phyloP scores from a whole-genome alignment of 1,140 invertebrate species.

The Achroia grisella region DNA sequence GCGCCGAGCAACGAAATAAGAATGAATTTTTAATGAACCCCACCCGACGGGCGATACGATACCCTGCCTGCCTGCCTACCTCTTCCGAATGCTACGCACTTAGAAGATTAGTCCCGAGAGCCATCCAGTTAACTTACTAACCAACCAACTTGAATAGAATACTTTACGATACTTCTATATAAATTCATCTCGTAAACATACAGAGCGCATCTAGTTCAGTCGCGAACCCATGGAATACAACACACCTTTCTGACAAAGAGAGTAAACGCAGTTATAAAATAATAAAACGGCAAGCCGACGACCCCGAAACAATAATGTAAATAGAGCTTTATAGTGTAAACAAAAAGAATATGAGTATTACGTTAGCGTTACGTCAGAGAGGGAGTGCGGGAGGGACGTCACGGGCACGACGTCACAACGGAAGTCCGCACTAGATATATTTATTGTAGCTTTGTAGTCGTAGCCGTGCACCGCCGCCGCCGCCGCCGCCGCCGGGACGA shows the following conservation, averaged over 20 bases:
- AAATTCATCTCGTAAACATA: neutral
- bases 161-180: neutral
- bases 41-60: slow-evolving; percentile 15
- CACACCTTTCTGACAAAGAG: neutral
- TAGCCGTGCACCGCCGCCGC: slow-evolving; percentile 13
- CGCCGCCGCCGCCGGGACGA: slow-evolving; percentile 25
- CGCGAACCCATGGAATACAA: neutral
- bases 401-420: slow-evolving; percentile 52
- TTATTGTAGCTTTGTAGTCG: slow-evolving; percentile 23
- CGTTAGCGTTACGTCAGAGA: slow-evolving; percentile 50
- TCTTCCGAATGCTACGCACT: slow-evolving; percentile 57
- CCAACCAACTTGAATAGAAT: slow-evolving; percentile 9
- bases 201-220: neutral
- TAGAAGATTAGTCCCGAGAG: slow-evolving; percentile 69
- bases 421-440: slow-evolving; percentile 63
- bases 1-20: slow-evolving; percentile 52
- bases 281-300: slow-evolving; percentile 61
- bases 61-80: slow-evolving; percentile 10
- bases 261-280: slow-evolving; percentile 27
- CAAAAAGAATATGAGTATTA: slow-evolving; percentile 57
- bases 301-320: slow-evolving; percentile 55
- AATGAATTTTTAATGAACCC: slow-evolving; percentile 72
- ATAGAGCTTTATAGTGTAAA: slow-evolving; percentile 68
- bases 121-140: slow-evolving; percentile 46
- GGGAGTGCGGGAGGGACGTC: slow-evolving; percentile 29